Conservation (phyloP, 2,113 vertebrate species). For the Boulengeromyrus knoepffleri region DNA sequence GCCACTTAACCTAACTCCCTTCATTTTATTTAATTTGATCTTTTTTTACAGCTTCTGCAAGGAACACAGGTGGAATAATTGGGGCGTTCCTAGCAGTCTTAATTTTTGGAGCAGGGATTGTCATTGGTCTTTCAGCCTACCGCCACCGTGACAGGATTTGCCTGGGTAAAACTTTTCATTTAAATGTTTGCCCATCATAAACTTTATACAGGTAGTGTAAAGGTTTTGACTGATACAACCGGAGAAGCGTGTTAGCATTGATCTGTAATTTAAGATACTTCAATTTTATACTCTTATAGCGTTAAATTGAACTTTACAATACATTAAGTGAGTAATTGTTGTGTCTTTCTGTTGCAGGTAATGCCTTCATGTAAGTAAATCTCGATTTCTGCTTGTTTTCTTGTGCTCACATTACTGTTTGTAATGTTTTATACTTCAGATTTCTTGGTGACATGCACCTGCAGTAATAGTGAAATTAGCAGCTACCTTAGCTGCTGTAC, state of each 20-base stretch:
- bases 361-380: conserved; percentile 56
- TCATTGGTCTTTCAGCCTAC: conserved; percentile 47
- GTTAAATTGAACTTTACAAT: background rate
- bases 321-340: background rate
- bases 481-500: background rate
- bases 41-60: conserved; percentile 38
- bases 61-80: conserved; percentile 47
- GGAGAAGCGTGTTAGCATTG: background rate
- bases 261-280: background rate
- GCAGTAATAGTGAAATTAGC: background rate
- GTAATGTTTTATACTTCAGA: background rate
- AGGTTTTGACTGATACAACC: background rate
- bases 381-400: background rate
- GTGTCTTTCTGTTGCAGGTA: conserved; percentile 44
- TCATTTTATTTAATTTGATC: background rate
- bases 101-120: conserved; percentile 41
- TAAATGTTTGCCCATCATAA: background rate
- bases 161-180: conserved; percentile 45
- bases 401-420: background rate
- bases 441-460: background rate
- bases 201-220: background rate
- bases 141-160: conserved; percentile 53
- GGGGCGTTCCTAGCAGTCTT: conserved; percentile 54
- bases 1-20: background rate
- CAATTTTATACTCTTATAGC: background rate